phyloP scores from a whole-genome alignment of 2,888 invertebrate genomes.

The Matsumyia berberina region DNA sequence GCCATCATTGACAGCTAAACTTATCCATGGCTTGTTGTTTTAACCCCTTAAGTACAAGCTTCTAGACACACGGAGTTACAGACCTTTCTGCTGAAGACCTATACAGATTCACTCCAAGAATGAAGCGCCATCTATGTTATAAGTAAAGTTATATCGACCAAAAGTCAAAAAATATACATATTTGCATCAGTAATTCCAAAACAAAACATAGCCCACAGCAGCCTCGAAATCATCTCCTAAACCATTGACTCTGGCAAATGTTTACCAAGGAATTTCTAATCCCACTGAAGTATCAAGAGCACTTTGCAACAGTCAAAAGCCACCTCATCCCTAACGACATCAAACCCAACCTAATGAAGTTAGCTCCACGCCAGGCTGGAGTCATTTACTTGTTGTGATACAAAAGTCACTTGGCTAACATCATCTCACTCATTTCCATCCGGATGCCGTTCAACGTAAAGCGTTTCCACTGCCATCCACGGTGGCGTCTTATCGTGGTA shows the following conservation, averaged over 20 bases:
- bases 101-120: too few species aligned
- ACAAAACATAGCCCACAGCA: too few species aligned
- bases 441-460: conserved; percentile 17
- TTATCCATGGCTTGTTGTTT: too few species aligned
- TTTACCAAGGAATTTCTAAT: conserved; percentile 16
- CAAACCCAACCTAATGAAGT: conserved; percentile 44
- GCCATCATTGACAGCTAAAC: too few species aligned
- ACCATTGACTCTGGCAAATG: conserved; percentile 18
- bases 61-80: too few species aligned
- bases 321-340: conserved; percentile 34
- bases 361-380: conserved; percentile 25
- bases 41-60: too few species aligned
- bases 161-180: too few species aligned
- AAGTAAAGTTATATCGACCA: too few species aligned
- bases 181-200: too few species aligned
- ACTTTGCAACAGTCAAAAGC: conserved; percentile 45
- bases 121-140: too few species aligned
- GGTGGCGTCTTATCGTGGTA: conserved; percentile 37
- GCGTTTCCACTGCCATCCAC: neutral
- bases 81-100: too few species aligned
- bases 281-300: conserved; percentile 22
- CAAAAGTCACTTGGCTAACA: conserved; percentile 45
- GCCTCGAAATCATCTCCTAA: neutral
- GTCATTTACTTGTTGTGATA: conserved; percentile 35
- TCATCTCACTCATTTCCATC: conserved; percentile 48